Base-by-base conservation (phyloP, 2,888 invertebrate genomes). In the Diarsia dahlii region DNA sequence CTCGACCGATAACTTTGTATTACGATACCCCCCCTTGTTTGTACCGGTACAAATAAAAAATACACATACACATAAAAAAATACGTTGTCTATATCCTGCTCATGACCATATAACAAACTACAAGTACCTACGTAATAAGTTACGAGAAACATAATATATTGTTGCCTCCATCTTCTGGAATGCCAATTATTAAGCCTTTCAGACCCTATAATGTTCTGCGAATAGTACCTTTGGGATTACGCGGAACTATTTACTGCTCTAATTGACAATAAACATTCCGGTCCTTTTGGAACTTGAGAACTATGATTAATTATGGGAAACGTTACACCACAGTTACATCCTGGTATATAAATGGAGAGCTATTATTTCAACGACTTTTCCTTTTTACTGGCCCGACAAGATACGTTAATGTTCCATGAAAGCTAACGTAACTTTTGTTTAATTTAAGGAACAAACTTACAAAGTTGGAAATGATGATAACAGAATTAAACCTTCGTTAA, bases 201-300 rank as follows among this genome's bases (percentile, higher is more conserved):
- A 64, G 67, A 58, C 58, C 63, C n/a, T 62, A 15, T 66, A 66
- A 82, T 56, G 74, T 70, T 74, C 23, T 50, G 13, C 50, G 34
- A 69, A 67, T 68, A 60, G 60, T 54, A n/a, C 82, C 54, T 54
- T 54, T 54, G 78, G 66, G 74, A 63, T 54, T 66, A 39, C n/a
- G 8, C 15, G 48, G 13, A 74, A 70, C 69, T 79, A 75, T 82
- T 79, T 74, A 82, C 74, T 12, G 9, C 45, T 64, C 39, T 78
- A 63, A 78, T 66, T 71, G 81, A 50, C 60, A 58, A 73, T 74
- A 68, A 71, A 81, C 63, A 72, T 82, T 60, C 45, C 45, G 13
- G 18, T 23, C 54, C 34, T 58, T 48, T 58, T 18, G 28, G 2
- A 69, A 74, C 52, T 52, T 45, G n/a, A 81, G 28, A 12, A 39